These are phyloP conservation scores for Excalfactoria chinensis DNA, from an alignment of 2,113 vertebrate species.

Conservation along the genomic window DNA sequence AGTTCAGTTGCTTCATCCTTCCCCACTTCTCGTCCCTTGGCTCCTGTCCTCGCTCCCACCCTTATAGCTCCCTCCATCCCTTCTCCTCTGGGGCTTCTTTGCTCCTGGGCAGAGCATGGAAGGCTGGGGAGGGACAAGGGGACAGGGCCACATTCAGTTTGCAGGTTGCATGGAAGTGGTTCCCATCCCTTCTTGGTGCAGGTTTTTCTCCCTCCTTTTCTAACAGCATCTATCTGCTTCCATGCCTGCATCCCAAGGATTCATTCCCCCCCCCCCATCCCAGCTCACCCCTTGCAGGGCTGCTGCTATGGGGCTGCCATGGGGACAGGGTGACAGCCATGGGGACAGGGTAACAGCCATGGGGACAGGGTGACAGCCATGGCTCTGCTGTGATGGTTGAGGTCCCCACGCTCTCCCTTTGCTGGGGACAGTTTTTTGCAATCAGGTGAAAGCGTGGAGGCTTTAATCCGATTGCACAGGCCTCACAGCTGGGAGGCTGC, in stretches of 20 bases:
- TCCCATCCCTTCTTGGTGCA: accelerated
- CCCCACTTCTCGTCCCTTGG: neutral
- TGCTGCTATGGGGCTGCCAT: accelerated
- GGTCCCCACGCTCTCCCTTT: neutral
- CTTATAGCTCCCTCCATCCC: neutral
- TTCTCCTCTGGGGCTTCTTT: neutral
- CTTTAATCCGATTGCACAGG: neutral
- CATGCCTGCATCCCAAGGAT: neutral
- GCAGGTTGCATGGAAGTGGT: neutral
- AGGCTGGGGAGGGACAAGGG: neutral
- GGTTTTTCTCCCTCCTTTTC: neutral
- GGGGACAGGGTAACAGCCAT: accelerated
- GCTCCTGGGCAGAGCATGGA: neutral
- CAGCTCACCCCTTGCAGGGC: accelerated
- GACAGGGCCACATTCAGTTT: neutral
- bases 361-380: neutral
- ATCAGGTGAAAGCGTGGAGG: neutral
- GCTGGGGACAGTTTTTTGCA: neutral
- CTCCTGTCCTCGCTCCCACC: neutral
- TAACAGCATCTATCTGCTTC: neutral
- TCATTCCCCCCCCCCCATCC: neutral
- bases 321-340: neutral
- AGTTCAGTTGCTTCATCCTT: slow-evolving; percentile 46
- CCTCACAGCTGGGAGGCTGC: slow-evolving; percentile 6
- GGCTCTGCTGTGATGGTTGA: neutral